Percentiles rank a stretch among this genome's conserved stretches.
Evolutionary conservation across 2,888 invertebrate genomes (phyloP).

Genomic region (Caenorhabditis becei): DNA sequence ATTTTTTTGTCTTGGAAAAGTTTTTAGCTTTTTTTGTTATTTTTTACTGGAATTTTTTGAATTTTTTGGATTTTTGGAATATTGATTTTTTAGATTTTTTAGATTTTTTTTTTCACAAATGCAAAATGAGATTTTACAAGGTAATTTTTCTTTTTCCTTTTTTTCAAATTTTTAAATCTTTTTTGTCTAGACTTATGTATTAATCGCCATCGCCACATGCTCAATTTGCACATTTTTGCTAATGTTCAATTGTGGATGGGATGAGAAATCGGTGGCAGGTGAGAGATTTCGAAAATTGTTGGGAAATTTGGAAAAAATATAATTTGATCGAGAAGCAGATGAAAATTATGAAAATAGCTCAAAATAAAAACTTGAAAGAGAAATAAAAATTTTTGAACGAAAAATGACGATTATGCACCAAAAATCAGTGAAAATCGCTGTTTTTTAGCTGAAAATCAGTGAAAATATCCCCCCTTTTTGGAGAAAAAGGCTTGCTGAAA

Average conservation of each 20-base stretch:
- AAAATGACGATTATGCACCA: too few species aligned
- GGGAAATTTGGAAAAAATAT: too few species aligned
- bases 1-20: not conserved
- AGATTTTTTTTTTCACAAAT: slow-evolving; percentile 20
- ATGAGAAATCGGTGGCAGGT: slow-evolving; percentile 15
- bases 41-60: not conserved
- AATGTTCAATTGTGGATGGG: slow-evolving; percentile 61
- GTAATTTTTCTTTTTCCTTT: slow-evolving; percentile 22
- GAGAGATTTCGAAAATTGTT: too few species aligned
- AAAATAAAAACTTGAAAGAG: too few species aligned
- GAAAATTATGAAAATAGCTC: not conserved
- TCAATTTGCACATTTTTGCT: slow-evolving; percentile 64
- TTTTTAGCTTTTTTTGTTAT: not conserved
- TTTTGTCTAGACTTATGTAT: slow-evolving; percentile 46
- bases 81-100: slow-evolving; percentile 7
- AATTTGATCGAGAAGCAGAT: too few species aligned
- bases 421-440: too few species aligned
- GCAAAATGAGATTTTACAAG: slow-evolving; percentile 47
- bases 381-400: too few species aligned
- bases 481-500: too few species aligned
- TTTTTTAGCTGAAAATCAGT: too few species aligned
- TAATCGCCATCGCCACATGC: slow-evolving; percentile 61
- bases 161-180: slow-evolving; percentile 18
- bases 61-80: slow-evolving; percentile 1
- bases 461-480: too few species aligned